Conservation (phyloP, 2,113 vertebrate genomes). For the Dipodomys stephensi region DNA sequence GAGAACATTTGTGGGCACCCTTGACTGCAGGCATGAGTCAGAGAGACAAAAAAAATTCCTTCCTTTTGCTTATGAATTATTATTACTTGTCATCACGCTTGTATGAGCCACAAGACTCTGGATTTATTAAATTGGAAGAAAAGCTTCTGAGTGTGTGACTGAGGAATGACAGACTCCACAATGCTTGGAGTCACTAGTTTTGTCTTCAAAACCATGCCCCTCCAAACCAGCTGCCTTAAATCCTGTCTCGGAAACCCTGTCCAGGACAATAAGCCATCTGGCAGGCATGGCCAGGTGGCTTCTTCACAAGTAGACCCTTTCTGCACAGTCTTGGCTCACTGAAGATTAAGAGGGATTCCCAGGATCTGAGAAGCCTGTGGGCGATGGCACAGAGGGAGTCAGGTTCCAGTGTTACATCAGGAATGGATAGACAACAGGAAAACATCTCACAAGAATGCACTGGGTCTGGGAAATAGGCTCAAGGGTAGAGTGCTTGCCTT, state of each 20-base stretch:
- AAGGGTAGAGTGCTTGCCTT: too few relatives aligned
- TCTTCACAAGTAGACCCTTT: not conserved
- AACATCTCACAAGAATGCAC: not conserved
- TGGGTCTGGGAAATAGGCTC: too few relatives aligned
- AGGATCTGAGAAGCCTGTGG: not conserved
- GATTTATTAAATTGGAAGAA: not conserved
- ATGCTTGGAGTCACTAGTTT: not conserved
- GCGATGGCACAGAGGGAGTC: not conserved
- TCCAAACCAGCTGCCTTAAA: not conserved
- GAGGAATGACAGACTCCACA: not conserved
- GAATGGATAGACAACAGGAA: too few relatives aligned
- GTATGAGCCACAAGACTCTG: not conserved
- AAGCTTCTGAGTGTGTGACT: constrained; percentile 51
- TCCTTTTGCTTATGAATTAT: constrained; percentile 37
- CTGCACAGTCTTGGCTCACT: not conserved
- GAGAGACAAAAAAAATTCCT: not conserved
- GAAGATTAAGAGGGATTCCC: not conserved
- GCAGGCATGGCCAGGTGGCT: rapidly evolving
- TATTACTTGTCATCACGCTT: constrained; percentile 13
- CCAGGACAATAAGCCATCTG: not conserved
- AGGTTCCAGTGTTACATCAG: not conserved
- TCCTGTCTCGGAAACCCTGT: not conserved
- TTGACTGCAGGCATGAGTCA: not conserved
- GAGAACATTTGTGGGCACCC: not conserved
- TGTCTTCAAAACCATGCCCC: not conserved